Percentiles rank a stretch among this genome's conserved stretches.
Evolutionary conservation across 2,797 vertebrate species (phyloP).

Genomic region (Clarias fuscus): DNA sequence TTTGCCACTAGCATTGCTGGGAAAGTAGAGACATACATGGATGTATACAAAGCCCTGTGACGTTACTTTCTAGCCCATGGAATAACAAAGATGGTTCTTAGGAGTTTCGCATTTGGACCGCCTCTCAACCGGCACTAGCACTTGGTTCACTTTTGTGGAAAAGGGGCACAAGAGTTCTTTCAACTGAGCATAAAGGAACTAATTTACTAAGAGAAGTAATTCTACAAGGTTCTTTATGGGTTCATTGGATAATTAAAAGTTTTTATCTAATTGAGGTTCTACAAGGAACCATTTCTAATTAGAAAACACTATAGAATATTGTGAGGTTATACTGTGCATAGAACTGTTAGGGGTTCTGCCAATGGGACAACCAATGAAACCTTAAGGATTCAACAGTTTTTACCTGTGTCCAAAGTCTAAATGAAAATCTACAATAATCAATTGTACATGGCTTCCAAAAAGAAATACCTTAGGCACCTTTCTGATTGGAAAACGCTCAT

Average conservation of each 20-base stretch:
- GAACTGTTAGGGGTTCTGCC: not conserved
- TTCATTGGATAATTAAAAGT: not conserved
- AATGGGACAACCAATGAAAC: not conserved
- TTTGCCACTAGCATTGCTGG: no score
- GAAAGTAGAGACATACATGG: no score
- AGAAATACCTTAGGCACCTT: not conserved
- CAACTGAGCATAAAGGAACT: no score
- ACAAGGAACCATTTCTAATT: not conserved
- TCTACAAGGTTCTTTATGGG: not conserved
- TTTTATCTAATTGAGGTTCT: not conserved
- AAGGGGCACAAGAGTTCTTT: no score
- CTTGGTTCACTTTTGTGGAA: no score
- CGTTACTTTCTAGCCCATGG: no score
- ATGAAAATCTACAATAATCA: not conserved
- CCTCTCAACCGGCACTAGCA: no score
- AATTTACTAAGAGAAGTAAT: no score
- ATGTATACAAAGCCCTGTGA: no score
- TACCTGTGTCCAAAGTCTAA: no score
- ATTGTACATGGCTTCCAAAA: not conserved
- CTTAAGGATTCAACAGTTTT: not conserved
- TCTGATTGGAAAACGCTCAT: not conserved
- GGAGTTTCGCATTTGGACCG: no score
- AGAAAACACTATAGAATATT: not conserved
- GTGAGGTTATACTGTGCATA: not conserved
- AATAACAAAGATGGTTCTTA: no score